Evolutionary conservation across 2,797 vertebrate genomes (phyloP).

Genomic region (Acanthurus tractus): DNA sequence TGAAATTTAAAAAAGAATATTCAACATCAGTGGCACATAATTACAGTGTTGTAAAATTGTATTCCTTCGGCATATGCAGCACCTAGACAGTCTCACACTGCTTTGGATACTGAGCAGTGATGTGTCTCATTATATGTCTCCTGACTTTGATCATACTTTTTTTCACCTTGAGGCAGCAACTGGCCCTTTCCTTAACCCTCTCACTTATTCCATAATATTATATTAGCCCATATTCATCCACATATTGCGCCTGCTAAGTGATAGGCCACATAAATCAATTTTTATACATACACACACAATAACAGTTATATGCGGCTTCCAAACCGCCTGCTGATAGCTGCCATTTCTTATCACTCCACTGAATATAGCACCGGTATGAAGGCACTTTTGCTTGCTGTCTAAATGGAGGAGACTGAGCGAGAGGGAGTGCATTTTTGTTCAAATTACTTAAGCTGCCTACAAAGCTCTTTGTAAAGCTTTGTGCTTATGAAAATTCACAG

Average conservation of each 20-base stretch:
- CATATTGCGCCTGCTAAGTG: constrained; percentile 67
- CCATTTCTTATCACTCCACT: constrained; percentile 78
- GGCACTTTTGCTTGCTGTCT: constrained; percentile 70
- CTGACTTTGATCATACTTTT: constrained; percentile 45
- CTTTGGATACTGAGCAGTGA: constrained; percentile 4
- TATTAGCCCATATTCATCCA: constrained; percentile 72
- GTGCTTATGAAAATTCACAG: constrained; percentile 40
- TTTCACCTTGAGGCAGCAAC: constrained; percentile 56
- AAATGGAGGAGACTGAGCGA: constrained; percentile 58
- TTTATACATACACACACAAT: constrained; percentile 66
- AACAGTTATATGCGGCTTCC: constrained; percentile 66
- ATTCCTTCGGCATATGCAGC: neutral
- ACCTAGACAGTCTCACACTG: neutral
- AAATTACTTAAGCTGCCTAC: constrained; percentile 68
- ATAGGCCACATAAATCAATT: constrained; percentile 75
- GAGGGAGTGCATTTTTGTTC: constrained; percentile 55
- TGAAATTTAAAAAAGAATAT: neutral
- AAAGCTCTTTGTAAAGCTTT: constrained; percentile 48
- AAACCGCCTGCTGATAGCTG: constrained; percentile 76
- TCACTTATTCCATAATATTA: constrained; percentile 58
- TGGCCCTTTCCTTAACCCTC: constrained; percentile 64
- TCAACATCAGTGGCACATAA: neutral
- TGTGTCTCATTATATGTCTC: neutral
- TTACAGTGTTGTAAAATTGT: neutral
- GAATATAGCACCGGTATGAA: constrained; percentile 65